Evolutionary conservation across 2,113 vertebrate genomes (phyloP), one percentile per base, ranked within the genome.

Genomic region (Todiramphus chloris): DNA sequence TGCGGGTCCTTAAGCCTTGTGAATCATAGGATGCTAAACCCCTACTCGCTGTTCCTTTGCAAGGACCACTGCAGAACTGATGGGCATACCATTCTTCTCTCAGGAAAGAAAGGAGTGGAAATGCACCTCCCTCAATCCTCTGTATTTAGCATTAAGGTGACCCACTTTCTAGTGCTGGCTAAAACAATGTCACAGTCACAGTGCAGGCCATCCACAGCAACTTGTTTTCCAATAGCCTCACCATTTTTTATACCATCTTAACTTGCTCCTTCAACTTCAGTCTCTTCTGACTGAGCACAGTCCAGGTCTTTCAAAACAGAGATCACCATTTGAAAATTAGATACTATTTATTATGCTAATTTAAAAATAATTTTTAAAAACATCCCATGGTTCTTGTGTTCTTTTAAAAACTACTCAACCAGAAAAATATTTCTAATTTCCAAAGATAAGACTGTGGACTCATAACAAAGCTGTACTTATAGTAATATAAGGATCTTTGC

Each of bases 51-150:
- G 17, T 17, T 55, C 11, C n/a, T 59, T 79, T 30, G 14, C 30
- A 50, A 37, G 44, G 43, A 80, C 5, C 21, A 37, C 25, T 2
- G 5, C 27, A 37, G 43, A 75, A 21, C 5, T 33, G 69, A 68
- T 0, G 0, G 24, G 17, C 25, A 43, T 5, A 37, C 4, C 18
- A 7, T 18, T 84, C 37, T n/a, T 10, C 48, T 23, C 10, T 50
- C 53, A 53, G 16, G 19, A 86, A 77, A 7, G 0, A 46, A 46
- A 44, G 31, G 6, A 72, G 33, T 4, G 5, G 8, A 83, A 73
- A 59, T 11, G 11, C 5, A 66, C 17, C 2, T 64, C 20, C 19
- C 12, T 50, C 16, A 58, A 13, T 25, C 10, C 3, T 20, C 30
- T 56, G 19, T 48, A 55, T 60, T 79, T 46, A 76, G 17, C 28